A percentile compares a stretch with the other conserved stretches of the same genome.
phyloP scores from a whole-genome alignment of 1,140 invertebrate species.

The Lutraria rhynchaena region DNA sequence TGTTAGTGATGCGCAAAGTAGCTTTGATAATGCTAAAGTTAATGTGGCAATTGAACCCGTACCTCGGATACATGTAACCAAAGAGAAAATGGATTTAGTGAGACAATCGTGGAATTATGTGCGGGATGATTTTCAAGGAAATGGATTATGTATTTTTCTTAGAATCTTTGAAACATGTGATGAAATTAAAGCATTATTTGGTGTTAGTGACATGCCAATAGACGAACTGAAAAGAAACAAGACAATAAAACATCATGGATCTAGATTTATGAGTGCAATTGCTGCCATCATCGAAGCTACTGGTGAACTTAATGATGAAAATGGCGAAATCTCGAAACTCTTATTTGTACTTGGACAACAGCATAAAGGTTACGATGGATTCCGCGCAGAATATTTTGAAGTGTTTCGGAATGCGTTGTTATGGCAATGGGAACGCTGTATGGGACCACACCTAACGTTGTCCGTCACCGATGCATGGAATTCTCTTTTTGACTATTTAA shows the following conservation, averaged over 20 bases:
- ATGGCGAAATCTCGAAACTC: not conserved
- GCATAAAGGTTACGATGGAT: conserved; percentile 1
- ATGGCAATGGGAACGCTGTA: not conserved
- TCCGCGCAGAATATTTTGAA: conserved; percentile 21
- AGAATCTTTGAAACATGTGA: conserved; percentile 9
- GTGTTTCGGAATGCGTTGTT: conserved; percentile 13
- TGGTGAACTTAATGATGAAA: not conserved
- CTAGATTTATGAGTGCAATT: conserved; percentile 17
- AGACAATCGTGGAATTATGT: not conserved
- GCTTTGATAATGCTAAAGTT: no score
- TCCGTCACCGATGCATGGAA: not conserved
- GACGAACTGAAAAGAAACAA: not conserved
- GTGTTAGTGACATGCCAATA: not conserved
- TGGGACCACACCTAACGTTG: not conserved
- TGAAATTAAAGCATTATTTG: not conserved
- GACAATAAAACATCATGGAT: not conserved
- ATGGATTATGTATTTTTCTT: conserved; percentile 8
- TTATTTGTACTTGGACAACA: conserved; percentile 11
- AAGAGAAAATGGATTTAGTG: not conserved
- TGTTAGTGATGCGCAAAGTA: no score
- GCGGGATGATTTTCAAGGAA: not conserved
- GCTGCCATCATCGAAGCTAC: not conserved
- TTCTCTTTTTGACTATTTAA: conserved; percentile 1
- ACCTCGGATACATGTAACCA: no score
- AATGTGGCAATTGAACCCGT: no score